Evolutionary conservation across 2,113 vertebrate species (phyloP).

Genomic region (Rissa tridactyla): DNA sequence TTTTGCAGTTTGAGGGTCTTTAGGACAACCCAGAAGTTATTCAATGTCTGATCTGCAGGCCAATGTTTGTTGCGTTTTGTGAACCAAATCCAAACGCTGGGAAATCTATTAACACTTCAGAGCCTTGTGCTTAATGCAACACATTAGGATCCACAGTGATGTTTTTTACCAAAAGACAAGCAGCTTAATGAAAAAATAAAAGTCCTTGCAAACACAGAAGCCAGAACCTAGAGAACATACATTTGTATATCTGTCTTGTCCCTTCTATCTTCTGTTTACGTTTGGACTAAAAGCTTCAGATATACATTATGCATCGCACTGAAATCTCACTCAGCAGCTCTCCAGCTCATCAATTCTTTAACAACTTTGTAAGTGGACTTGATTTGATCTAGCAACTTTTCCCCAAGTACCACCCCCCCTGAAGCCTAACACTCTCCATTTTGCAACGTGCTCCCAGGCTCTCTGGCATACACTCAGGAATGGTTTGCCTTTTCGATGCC

Average conservation of each 20-base stretch:
- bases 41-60: not conserved
- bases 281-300: conserved; percentile 39
- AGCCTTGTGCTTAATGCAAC: not conserved
- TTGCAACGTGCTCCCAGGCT: not conserved
- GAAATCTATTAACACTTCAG: not conserved
- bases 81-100: not conserved
- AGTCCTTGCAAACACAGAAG: not conserved
- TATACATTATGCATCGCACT: conserved; percentile 40
- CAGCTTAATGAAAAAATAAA: conserved; percentile 30
- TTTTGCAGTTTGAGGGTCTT: not conserved
- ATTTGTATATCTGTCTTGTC: not conserved
- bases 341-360: conserved; percentile 56
- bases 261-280: conserved; percentile 14
- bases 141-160: not conserved
- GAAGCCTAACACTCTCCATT: not conserved
- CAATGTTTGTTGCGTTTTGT: not conserved
- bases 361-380: conserved; percentile 24
- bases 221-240: not conserved
- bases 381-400: conserved; percentile 44
- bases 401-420: not conserved
- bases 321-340: conserved; percentile 25
- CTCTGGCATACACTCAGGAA: not conserved
- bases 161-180: not conserved
- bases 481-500: not conserved
- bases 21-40: not conserved